These are phyloP conservation scores for Dimorphilus gyrociliatus DNA, from an alignment of 2,888 invertebrate genomes.

Conservation along the genomic window DNA sequence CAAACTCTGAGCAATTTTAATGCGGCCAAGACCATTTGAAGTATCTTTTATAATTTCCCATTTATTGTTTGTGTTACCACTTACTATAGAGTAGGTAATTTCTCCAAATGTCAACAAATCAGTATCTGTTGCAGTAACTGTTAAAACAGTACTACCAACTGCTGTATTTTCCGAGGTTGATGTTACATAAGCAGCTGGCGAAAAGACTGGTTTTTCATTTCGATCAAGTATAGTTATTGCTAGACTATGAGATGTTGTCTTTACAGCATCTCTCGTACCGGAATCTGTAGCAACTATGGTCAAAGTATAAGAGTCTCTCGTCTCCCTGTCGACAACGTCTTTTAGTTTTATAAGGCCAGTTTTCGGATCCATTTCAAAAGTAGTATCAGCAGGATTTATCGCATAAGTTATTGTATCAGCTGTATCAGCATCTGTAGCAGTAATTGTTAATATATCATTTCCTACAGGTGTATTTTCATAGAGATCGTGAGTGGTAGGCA, in stretches of 20 bases:
- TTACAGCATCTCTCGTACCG: too few relatives aligned
- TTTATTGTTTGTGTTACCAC: too few relatives aligned
- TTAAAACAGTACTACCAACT: slow-evolving; percentile 15
- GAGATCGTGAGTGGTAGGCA: slow-evolving; percentile 7
- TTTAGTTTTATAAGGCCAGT: slow-evolving; percentile 7
- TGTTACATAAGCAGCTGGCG: slow-evolving; percentile 2
- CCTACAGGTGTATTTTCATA: slow-evolving; percentile 12
- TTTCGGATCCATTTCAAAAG: slow-evolving; percentile 10
- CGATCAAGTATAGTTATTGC: not conserved
- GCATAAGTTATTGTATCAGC: slow-evolving; percentile 5
- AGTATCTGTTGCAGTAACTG: slow-evolving; percentile 17
- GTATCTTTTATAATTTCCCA: too few relatives aligned
- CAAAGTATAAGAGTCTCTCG: slow-evolving; percentile 70
- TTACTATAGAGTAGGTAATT: too few relatives aligned
- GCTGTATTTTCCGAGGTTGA: slow-evolving; percentile 8
- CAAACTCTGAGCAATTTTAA: too few relatives aligned
- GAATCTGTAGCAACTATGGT: slow-evolving; percentile 66
- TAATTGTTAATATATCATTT: slow-evolving; percentile 10
- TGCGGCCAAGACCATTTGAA: too few relatives aligned
- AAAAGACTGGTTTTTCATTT: slow-evolving; percentile 5
- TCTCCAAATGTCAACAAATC: too few relatives aligned
- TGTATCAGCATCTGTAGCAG: slow-evolving; percentile 15
- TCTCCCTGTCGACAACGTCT: slow-evolving; percentile 60
- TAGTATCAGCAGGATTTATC: slow-evolving; percentile 7
- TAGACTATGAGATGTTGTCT: too few relatives aligned